Percentiles rank a stretch among this genome's conserved stretches.
These are phyloP conservation scores for Gallinago paraguaiae DNA, from an alignment of 2,113 vertebrate genomes.

Conservation along the genomic window DNA sequence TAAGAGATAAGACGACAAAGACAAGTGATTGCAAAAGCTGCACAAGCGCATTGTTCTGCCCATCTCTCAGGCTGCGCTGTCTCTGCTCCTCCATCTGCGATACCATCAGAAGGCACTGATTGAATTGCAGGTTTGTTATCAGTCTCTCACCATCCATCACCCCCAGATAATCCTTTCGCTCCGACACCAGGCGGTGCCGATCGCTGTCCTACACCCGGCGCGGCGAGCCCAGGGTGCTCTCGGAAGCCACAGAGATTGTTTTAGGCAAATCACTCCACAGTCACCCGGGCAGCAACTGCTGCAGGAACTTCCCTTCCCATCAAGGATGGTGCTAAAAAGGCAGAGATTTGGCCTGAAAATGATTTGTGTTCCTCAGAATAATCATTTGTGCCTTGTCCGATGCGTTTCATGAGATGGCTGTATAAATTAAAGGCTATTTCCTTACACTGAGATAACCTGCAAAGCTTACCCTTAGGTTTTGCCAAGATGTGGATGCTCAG, in stretches of 20 bases:
- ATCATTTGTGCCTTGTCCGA: accelerated
- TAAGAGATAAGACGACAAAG: background rate
- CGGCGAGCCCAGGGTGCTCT: background rate
- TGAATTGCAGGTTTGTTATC: conserved; percentile 39
- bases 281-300: accelerated
- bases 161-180: conserved; percentile 13
- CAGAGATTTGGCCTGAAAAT: background rate
- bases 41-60: background rate
- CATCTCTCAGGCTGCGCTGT: background rate
- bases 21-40: background rate
- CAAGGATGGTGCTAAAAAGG: accelerated
- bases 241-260: background rate
- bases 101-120: conserved; percentile 5
- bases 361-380: background rate
- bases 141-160: conserved; percentile 5
- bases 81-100: background rate
- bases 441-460: background rate
- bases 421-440: background rate
- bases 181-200: background rate
- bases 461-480: too few relatives aligned
- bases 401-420: accelerated
- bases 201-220: background rate
- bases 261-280: background rate
- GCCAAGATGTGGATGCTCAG: background rate
- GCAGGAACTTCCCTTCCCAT: background rate